These are phyloP conservation scores for Apodemia hepburni DNA, from an alignment of 2,888 invertebrate genomes.

Conservation along the genomic window DNA sequence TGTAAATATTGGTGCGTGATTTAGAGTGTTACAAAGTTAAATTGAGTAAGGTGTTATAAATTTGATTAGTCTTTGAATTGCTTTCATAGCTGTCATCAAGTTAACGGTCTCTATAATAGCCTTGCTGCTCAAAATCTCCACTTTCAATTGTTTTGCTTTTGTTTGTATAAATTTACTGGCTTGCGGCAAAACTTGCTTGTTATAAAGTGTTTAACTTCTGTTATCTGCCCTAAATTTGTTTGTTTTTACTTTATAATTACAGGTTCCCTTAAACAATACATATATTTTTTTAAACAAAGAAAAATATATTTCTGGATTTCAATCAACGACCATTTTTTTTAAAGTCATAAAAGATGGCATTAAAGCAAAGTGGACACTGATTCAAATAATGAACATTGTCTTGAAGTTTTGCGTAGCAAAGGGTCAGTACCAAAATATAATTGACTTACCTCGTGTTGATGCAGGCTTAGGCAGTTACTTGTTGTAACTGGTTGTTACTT, in stretches of 20 bases:
- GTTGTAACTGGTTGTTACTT: too few relatives aligned
- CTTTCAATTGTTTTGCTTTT: constrained; percentile 11
- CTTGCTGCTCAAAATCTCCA: constrained; percentile 9
- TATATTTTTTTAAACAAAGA: too few relatives aligned
- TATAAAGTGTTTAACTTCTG: constrained; percentile 10
- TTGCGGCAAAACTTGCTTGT: constrained; percentile 11
- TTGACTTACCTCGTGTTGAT: too few relatives aligned
- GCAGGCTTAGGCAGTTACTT: too few relatives aligned
- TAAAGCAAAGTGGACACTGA: too few relatives aligned
- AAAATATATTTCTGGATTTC: too few relatives aligned
- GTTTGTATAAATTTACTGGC: not conserved
- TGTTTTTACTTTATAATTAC: not conserved
- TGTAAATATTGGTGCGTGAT: constrained; percentile 16
- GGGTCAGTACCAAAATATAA: too few relatives aligned
- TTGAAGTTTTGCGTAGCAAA: too few relatives aligned
- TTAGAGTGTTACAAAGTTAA: constrained; percentile 28
- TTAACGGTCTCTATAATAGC: constrained; percentile 23
- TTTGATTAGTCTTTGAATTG: constrained; percentile 32
- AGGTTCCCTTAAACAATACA: not conserved
- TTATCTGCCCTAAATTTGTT: not conserved
- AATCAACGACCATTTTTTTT: too few relatives aligned
- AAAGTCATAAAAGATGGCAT: too few relatives aligned
- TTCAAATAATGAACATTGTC: too few relatives aligned
- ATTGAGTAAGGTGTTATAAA: constrained; percentile 31
- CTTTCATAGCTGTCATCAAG: constrained; percentile 27